A percentile compares a stretch with the other conserved stretches of the same genome.
phyloP scores from a whole-genome alignment of 2,888 invertebrate species.

The Cryptus armator region DNA sequence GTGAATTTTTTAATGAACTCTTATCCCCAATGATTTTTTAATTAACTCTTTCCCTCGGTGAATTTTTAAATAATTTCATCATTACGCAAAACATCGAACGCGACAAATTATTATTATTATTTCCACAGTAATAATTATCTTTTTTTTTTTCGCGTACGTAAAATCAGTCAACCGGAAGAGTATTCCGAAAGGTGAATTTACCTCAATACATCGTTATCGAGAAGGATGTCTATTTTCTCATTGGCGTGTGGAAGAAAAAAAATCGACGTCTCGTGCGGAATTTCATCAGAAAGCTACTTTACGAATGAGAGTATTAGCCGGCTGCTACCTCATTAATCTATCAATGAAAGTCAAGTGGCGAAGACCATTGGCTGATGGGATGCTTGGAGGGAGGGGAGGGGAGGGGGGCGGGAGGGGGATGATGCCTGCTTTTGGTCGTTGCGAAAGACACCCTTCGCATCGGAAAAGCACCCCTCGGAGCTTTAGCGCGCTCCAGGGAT shows the following conservation, averaged over 20 bases:
- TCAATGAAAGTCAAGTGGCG: conserved; percentile 57
- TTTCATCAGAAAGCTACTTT: conserved; percentile 2
- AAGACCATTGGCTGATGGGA: neutral
- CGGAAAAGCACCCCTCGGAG: conserved; percentile 15
- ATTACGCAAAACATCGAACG: no score
- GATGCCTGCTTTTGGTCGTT: conserved; percentile 28
- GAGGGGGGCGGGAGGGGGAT: neutral
- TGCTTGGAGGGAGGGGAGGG: no score
- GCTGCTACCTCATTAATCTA: conserved; percentile 43
- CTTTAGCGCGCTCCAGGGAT: neutral
- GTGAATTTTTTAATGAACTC: no score
- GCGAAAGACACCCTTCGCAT: conserved; percentile 33
- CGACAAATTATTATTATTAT: no score
- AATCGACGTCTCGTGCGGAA: conserved; percentile 35
- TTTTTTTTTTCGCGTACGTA: no score
- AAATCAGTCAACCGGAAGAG: neutral
- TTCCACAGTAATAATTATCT: no score
- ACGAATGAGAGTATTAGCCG: conserved; percentile 14
- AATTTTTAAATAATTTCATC: no score
- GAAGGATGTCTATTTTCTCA: neutral
- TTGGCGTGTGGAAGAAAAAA: neutral
- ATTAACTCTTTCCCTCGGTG: no score
- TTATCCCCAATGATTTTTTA: no score
- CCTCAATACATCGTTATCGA: neutral
- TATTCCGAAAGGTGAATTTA: neutral